A percentile compares a stretch with the other conserved stretches of the same genome.
Conservation (phyloP, 2,113 vertebrate genomes). For the Atrichornis clamosus region DNA sequence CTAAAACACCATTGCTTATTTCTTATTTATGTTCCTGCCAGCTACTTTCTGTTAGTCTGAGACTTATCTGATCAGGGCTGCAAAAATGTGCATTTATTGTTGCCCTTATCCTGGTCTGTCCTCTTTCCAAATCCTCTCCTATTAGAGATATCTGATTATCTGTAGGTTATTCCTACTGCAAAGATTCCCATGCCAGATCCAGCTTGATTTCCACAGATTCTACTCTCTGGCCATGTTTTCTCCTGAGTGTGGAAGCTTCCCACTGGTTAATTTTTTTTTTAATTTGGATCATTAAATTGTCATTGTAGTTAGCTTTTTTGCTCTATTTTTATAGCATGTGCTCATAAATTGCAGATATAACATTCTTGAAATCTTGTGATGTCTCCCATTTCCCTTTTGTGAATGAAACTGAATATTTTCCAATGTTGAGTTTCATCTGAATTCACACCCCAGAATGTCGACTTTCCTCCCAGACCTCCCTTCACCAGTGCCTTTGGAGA, state of each 20-base stretch:
- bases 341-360: neutral
- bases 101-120: neutral
- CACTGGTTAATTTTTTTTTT: neutral
- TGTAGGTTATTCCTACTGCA: neutral
- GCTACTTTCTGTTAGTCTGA: neutral
- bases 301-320: neutral
- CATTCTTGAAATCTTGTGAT: neutral
- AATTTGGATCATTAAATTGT: neutral
- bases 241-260: neutral
- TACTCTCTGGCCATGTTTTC: neutral
- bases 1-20: neutral
- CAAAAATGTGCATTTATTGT: constrained; percentile 15
- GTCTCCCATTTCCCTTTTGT: neutral
- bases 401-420: neutral
- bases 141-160: neutral
- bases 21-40: constrained; percentile 31
- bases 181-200: neutral
- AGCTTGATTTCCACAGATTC: neutral
- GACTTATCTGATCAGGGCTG: neutral
- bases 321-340: neutral
- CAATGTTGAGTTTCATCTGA: neutral
- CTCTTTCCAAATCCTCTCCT: neutral
- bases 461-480: neutral
- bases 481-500: neutral
- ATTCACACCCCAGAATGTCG: neutral